Percentiles rank a stretch among this genome's conserved stretches.
phyloP scores from a whole-genome alignment of 2,888 invertebrate genomes.

The Macroteleia sp. region DNA sequence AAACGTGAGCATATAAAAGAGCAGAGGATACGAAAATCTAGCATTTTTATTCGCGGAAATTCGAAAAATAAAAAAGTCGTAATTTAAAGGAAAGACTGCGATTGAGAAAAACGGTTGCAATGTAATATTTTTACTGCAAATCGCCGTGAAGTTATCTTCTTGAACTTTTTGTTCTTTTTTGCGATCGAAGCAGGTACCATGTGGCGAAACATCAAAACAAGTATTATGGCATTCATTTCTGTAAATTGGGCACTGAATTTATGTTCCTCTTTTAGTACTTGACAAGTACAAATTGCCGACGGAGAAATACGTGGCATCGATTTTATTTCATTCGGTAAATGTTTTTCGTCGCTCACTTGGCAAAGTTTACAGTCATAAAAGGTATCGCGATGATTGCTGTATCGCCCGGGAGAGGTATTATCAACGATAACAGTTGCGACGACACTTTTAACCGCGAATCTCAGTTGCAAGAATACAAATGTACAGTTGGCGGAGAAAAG shows the following conservation, averaged over 20 bases:
- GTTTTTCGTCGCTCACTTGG: slow-evolving; percentile 44
- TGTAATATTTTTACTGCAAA: background rate
- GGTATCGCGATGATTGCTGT: slow-evolving; percentile 15
- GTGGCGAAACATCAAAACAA: slow-evolving; percentile 60
- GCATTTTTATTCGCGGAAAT: no score
- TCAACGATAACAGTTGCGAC: no score
- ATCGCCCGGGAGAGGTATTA: slow-evolving; percentile 16
- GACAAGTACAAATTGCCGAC: slow-evolving; percentile 61
- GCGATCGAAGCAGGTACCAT: slow-evolving; percentile 30
- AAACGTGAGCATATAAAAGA: no score
- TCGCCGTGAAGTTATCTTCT: background rate
- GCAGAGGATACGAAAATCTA: no score
- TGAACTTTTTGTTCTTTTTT: slow-evolving; percentile 26
- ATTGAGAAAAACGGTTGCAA: background rate
- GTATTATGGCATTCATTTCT: slow-evolving; percentile 59
- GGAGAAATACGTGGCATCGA: slow-evolving; percentile 53
- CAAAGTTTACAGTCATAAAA: slow-evolving; percentile 35
- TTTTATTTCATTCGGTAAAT: slow-evolving; percentile 52
- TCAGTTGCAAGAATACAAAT: no score
- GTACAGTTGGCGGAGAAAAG: no score
- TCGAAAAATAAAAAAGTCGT: background rate
- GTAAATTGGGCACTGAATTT: slow-evolving; percentile 57
- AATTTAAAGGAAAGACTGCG: background rate
- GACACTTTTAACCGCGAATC: no score
- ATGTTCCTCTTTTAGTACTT: slow-evolving; percentile 52